Percentiles rank a stretch among this genome's conserved stretches.
Evolutionary conservation across 2,797 vertebrate species (phyloP).

Genomic region (Mormyrops attenuatus): DNA sequence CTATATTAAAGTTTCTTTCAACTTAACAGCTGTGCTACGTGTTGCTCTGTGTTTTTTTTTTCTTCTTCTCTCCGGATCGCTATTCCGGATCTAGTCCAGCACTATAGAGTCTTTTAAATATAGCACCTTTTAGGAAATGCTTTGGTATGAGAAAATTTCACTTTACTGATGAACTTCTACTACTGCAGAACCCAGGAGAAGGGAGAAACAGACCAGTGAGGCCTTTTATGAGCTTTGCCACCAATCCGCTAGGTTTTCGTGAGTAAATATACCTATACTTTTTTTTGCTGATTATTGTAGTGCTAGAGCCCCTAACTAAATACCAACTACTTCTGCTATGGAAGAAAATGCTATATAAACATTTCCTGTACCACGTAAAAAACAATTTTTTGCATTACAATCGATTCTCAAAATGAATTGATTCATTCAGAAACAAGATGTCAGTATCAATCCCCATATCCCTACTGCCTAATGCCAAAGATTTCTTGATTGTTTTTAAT

Average conservation of each 20-base stretch:
- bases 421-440: not conserved
- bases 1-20: not conserved
- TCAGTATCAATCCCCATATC: not conserved
- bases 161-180: not conserved
- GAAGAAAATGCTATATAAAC: not conserved
- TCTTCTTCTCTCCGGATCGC: not conserved
- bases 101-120: not conserved
- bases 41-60: not conserved
- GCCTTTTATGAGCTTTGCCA: not conserved
- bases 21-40: not conserved
- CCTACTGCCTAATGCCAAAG: not conserved
- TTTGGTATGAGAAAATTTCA: not conserved
- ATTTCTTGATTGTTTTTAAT: not conserved
- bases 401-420: not conserved
- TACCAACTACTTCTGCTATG: not conserved
- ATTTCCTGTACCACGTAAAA: not conserved
- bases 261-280: not conserved
- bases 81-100: not conserved
- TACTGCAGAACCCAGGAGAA: not conserved
- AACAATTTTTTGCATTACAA: not conserved
- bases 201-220: not conserved
- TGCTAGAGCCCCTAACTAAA: not conserved
- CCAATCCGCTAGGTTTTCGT: not conserved
- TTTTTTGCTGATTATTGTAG: not conserved
- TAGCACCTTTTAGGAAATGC: not conserved